Evolutionary conservation across 2,797 vertebrate genomes (phyloP).

Genomic region (Carduelis carduelis): DNA sequence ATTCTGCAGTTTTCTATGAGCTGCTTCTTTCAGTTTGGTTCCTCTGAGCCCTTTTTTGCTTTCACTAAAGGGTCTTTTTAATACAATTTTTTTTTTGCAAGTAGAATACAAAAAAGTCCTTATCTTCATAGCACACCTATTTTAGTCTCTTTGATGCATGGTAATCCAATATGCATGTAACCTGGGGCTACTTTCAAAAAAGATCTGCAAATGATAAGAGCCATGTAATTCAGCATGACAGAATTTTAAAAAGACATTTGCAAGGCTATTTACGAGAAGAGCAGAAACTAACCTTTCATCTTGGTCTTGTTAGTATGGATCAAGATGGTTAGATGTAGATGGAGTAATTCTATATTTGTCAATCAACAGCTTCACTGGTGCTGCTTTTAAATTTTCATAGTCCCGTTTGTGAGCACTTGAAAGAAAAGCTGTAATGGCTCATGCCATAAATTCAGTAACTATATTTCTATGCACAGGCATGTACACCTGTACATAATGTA

Average conservation of each 20-base stretch:
- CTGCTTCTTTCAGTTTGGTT: neutral
- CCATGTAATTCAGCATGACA: constrained; percentile 62
- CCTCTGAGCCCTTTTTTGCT: neutral
- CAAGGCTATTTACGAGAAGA: constrained; percentile 35
- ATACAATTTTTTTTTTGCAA: neutral
- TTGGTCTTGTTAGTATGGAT: constrained; percentile 52
- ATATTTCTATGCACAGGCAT: neutral
- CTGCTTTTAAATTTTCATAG: constrained; percentile 12
- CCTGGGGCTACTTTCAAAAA: constrained; percentile 69
- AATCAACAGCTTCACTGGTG: neutral
- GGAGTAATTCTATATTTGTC: constrained; percentile 10
- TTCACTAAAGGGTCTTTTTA: constrained; percentile 50
- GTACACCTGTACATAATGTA: neutral
- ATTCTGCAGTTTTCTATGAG: constrained; percentile 1
- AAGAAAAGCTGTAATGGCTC: neutral
- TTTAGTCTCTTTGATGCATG: constrained; percentile 75
- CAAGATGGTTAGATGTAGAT: constrained; percentile 8
- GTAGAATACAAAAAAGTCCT: constrained; percentile 66
- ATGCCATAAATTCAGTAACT: neutral
- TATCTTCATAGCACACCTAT: constrained; percentile 71
- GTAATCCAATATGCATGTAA: constrained; percentile 76
- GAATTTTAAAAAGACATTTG: constrained; percentile 16
- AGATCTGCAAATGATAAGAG: constrained; percentile 73
- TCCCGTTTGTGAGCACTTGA: neutral
- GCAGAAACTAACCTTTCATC: constrained; percentile 69